Evolutionary conservation across 2,797 vertebrate genomes (phyloP).

Genomic region (Gambusia yucatana): DNA sequence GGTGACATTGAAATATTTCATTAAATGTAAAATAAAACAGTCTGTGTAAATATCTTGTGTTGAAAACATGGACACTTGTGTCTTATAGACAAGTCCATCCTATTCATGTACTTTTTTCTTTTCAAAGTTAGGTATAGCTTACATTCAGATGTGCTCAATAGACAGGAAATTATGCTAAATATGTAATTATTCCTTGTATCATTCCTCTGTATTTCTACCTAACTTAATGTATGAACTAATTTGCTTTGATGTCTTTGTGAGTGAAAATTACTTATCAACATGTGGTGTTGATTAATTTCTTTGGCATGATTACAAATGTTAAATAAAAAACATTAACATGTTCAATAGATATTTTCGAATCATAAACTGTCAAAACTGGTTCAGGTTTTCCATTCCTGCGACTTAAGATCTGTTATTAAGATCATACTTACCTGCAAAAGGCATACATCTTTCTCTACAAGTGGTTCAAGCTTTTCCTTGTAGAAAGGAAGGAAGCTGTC

Average conservation of each 20-base stretch:
- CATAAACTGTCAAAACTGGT: not conserved
- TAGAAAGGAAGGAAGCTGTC: slow-evolving; percentile 84
- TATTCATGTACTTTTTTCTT: no score
- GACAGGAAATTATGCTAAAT: not conserved
- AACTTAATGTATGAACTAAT: not conserved
- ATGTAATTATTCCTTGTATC: not conserved
- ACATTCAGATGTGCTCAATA: no score
- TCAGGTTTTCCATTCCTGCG: not conserved
- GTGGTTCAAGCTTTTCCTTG: slow-evolving; percentile 66
- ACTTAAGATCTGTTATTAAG: not conserved
- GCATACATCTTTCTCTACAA: slow-evolving; percentile 80
- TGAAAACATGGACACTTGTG: no score
- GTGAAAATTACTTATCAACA: not conserved
- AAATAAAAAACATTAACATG: not conserved
- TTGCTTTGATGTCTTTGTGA: not conserved
- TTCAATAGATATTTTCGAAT: not conserved
- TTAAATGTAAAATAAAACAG: not conserved
- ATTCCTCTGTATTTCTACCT: not conserved
- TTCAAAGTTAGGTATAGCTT: no score
- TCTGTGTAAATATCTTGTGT: no score
- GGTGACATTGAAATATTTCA: not conserved
- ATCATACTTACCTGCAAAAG: slow-evolving; percentile 82
- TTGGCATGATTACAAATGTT: not conserved
- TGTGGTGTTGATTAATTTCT: not conserved
- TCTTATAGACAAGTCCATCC: no score